Percentiles rank a stretch among this genome's conserved stretches.
phyloP scores from a whole-genome alignment of 1,140 invertebrate species.

The Eumeta japonica region DNA sequence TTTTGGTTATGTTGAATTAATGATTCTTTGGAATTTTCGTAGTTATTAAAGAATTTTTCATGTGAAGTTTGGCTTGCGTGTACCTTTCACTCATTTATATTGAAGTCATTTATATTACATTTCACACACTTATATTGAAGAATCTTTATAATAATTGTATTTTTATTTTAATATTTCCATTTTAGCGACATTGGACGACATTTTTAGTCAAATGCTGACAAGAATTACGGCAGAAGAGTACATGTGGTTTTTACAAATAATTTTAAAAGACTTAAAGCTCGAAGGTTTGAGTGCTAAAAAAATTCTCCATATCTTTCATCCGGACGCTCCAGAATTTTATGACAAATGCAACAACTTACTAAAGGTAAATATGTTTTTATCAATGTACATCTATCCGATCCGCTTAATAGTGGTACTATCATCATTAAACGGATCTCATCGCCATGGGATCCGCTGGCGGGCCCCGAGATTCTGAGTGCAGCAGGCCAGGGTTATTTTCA shows the following conservation, averaged over 20 bases:
- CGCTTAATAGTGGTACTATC: background rate
- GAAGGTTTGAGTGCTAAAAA: slow-evolving; percentile 69
- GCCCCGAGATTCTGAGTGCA: background rate
- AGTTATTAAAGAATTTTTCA: too few species aligned
- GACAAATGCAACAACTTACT: slow-evolving; percentile 70
- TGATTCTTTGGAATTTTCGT: too few species aligned
- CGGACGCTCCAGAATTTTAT: slow-evolving; percentile 77
- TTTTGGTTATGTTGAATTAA: too few species aligned
- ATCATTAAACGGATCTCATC: background rate
- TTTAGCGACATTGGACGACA: slow-evolving; percentile 30
- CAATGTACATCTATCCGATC: background rate
- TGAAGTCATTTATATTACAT: too few species aligned
- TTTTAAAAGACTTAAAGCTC: slow-evolving; percentile 80
- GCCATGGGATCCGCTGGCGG: background rate
- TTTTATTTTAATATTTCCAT: too few species aligned
- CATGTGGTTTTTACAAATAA: slow-evolving; percentile 86
- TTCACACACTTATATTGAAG: too few species aligned
- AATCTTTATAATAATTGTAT: too few species aligned
- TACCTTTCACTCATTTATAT: too few species aligned
- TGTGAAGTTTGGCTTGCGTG: too few species aligned
- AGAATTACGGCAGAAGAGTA: slow-evolving; percentile 69
- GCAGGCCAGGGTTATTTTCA: background rate
- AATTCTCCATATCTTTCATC: slow-evolving; percentile 73
- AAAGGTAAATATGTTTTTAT: slow-evolving; percentile 56
- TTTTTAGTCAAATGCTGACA: slow-evolving; percentile 28